These are phyloP conservation scores for Pemphredon lugubris DNA, from an alignment of 2,888 invertebrate species.

Conservation along the genomic window DNA sequence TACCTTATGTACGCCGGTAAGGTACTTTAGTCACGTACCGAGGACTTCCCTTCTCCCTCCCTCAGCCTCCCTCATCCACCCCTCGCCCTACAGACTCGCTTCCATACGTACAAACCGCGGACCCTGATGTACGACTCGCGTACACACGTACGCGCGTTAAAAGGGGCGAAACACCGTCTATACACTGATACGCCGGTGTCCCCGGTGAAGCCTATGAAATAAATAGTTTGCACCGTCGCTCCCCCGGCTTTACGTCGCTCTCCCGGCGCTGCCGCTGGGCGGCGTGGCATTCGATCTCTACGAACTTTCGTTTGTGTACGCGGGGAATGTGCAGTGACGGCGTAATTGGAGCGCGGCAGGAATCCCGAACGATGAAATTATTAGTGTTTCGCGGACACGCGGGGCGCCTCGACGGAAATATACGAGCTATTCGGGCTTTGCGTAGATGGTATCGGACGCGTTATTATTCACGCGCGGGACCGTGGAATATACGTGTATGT, in stretches of 20 bases:
- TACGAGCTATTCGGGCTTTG: background rate
- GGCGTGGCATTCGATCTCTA: slow-evolving; percentile 19
- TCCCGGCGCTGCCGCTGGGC: slow-evolving; percentile 17
- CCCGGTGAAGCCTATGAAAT: slow-evolving; percentile 38
- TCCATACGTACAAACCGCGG: slow-evolving; percentile 27
- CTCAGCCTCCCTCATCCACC: too few species aligned
- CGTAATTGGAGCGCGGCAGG: slow-evolving; percentile 30
- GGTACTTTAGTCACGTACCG: slow-evolving; percentile 47
- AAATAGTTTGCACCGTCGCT: slow-evolving; percentile 50
- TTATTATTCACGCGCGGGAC: slow-evolving; percentile 7
- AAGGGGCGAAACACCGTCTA: slow-evolving; percentile 30
- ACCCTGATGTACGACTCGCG: slow-evolving; percentile 43
- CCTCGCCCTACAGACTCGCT: too few species aligned
- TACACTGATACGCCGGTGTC: too few species aligned
- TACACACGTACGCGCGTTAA: slow-evolving; percentile 28
- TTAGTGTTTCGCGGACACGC: slow-evolving; percentile 18
- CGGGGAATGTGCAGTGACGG: slow-evolving; percentile 23
- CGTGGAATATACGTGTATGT: background rate
- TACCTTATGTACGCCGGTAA: slow-evolving; percentile 5
- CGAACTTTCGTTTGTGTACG: slow-evolving; percentile 1
- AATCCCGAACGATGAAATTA: slow-evolving; percentile 24
- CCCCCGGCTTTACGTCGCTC: slow-evolving; percentile 38
- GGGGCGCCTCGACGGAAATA: background rate
- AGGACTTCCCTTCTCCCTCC: slow-evolving; percentile 33
- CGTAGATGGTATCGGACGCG: slow-evolving; percentile 16